Base-by-base conservation (phyloP, 2,797 vertebrate genomes). In the Galagoides demidoff region DNA sequence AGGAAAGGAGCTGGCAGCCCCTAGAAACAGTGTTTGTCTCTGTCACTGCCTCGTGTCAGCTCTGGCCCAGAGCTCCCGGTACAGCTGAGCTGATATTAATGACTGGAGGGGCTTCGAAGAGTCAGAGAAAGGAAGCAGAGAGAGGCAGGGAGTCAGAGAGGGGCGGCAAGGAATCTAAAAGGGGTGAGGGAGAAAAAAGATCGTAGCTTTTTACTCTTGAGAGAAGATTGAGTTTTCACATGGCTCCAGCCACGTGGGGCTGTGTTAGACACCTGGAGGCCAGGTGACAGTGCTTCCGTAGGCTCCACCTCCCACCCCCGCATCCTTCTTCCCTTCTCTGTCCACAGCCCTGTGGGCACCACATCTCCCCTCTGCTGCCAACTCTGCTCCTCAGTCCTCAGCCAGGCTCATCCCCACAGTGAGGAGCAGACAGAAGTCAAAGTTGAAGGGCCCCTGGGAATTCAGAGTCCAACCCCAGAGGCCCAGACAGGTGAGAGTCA, bases 241-340 rank as follows among this genome's bases (percentile, higher is more conserved):
- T 68, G 96, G 95, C 76, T 59, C 27, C 73, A 17, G 90, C 61
- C 97, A 93, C 4, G 20, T 85, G 95, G 94, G 57, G 20, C 73
- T 78, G n/a, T 22, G 52, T 17, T 68, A 64, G 68, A 82, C 82
- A 94, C 95, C 95, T 96, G 85, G 81, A 43, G 13, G 0, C 52
- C 95, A 93, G 94, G 96, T 93, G 87, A 95, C 34, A 64, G 76
- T 3, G 2, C 73, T 49, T 55, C 91, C 2, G 2, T 29, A 37
- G 71, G 76, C 57, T 27, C 88, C 16, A 0, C 66, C 64, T 34
- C 57, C 92, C 39, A 0, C 37, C 64, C 52, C 45, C 11, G 1
- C 13, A 17, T 8, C 52, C 12, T 27, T 27, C 71, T 29, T 88
- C 93, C 55, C 64, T 11, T 7, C 31, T 39, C 22, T 14, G 59